These are phyloP conservation scores for Centruroides vittatus DNA, from an alignment of 1,140 invertebrate genomes.

Conservation along the genomic window DNA sequence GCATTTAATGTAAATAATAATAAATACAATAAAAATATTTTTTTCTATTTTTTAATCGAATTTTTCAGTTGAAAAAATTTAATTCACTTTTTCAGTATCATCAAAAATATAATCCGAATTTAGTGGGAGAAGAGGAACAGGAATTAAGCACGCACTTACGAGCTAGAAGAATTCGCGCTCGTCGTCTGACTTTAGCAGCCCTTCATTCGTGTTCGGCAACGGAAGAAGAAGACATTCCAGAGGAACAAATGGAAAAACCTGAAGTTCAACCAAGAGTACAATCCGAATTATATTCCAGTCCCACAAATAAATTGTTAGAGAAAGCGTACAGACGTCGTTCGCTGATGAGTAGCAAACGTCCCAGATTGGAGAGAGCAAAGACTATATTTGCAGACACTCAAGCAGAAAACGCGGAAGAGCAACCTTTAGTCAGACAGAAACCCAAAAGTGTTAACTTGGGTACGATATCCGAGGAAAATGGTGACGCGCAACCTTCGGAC, in stretches of 20 bases:
- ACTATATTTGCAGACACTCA: no score
- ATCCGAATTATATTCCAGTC: conserved; percentile 1
- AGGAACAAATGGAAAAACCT: background rate
- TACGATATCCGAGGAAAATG: no score
- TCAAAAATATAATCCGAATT: conserved; percentile 29
- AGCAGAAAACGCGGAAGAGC: no score
- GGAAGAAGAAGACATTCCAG: background rate
- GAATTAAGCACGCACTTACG: conserved; percentile 25
- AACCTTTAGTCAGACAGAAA: no score
- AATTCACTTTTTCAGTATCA: conserved; percentile 23
- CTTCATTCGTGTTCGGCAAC: background rate
- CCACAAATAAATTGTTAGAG: conserved; percentile 9
- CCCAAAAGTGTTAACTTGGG: no score
- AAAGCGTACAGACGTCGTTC: background rate
- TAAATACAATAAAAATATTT: no score
- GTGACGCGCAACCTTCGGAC: no score
- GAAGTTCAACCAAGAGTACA: background rate
- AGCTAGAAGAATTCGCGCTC: conserved; percentile 22
- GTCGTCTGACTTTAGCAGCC: conserved; percentile 23
- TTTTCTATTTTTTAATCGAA: no score
- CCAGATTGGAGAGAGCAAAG: no score
- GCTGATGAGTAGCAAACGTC: background rate
- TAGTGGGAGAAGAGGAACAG: conserved; percentile 29
- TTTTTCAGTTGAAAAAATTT: no score
- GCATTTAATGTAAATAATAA: no score